Evolutionary conservation across 2,888 invertebrate species (phyloP), one percentile per base, ranked within the genome.

Genomic region (Dinocampus coccinellae): DNA sequence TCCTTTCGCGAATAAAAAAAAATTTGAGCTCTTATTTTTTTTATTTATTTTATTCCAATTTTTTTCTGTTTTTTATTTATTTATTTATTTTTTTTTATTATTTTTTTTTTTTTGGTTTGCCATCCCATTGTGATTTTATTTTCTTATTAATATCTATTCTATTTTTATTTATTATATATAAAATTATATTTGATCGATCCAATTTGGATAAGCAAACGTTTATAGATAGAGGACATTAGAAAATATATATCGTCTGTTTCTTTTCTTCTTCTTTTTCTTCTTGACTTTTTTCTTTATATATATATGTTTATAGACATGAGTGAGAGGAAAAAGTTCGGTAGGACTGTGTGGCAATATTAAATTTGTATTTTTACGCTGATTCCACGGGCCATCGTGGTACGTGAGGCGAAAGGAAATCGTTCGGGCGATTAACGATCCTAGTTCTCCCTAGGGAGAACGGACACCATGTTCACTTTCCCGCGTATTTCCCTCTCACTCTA

Each of bases 311-410:
- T 42, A 47, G 47, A 47, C 47, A 26, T 7, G 55, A 57, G 66
- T 34, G n/a, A 57, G 24, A 55, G 24, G 57, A 57, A 66, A 57
- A 39, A 66, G 36, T 55, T 34, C 16, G 24, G 34, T 55, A 67
- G 63, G 66, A 66, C 55, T 53, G 66, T 67, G 58, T 62, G 36
- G 62, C 78, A 89, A 90, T 90, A 90, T 90, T 90, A 90, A 90
- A 90, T 90, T 90, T 90, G 90, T 90, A 90, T 90, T 90, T 90
- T 90, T 90, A 90, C 90, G 90, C 90, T 89, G 90, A 90, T 90
- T 90, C 90, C 89, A 88, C 89, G 88, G 89, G 89, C 89, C 88
- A 89, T 89, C 88, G 86, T 75, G 81, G 82, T 87, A 90, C 90
- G 90, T 90, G 90, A 90, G 88, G 84, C 84, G 90, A 90, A 90